These are phyloP conservation scores for Chymomyza costata DNA, from an alignment of 1,140 invertebrate species.

Conservation along the genomic window DNA sequence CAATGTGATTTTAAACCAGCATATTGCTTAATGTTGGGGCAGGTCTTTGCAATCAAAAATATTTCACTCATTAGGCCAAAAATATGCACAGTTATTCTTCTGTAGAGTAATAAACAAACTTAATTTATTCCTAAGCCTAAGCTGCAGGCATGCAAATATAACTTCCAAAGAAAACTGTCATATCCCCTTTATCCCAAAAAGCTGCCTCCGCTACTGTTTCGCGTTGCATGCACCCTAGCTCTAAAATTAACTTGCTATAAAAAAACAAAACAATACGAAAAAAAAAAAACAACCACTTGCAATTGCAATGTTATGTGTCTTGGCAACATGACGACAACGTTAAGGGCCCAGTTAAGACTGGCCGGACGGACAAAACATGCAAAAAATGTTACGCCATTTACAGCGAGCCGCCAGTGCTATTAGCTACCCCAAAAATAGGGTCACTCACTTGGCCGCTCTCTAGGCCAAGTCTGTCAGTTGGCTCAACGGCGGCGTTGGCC, in stretches of 20 bases:
- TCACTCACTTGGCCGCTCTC: slow-evolving; percentile 47
- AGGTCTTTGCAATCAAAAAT: no score
- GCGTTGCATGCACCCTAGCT: slow-evolving; percentile 14
- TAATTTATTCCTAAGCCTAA: no score
- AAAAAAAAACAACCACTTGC: slow-evolving; percentile 13
- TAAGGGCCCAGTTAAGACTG: slow-evolving; percentile 35
- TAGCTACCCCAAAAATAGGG: slow-evolving; percentile 63
- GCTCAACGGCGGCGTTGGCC: slow-evolving; percentile 19
- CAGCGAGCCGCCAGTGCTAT: slow-evolving; percentile 13
- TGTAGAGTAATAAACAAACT: no score
- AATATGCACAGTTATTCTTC: no score
- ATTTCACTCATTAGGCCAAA: no score
- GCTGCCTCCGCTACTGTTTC: slow-evolving; percentile 1
- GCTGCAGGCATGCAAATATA: no score
- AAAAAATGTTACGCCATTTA: slow-evolving; percentile 72
- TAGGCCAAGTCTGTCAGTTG: slow-evolving; percentile 12
- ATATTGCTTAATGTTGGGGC: no score
- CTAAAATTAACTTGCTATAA: slow-evolving; percentile 69
- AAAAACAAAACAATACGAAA: slow-evolving; percentile 15
- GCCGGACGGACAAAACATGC: slow-evolving; percentile 36
- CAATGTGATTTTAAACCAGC: no score
- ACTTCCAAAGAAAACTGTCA: no score
- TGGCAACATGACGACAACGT: slow-evolving; percentile 65
- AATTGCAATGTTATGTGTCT: slow-evolving; percentile 46
- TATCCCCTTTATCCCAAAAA: no score